A percentile compares a stretch with the other conserved stretches of the same genome.
Evolutionary conservation across 1,140 invertebrate genomes (phyloP).

Genomic region (Nilaparvata lugens): DNA sequence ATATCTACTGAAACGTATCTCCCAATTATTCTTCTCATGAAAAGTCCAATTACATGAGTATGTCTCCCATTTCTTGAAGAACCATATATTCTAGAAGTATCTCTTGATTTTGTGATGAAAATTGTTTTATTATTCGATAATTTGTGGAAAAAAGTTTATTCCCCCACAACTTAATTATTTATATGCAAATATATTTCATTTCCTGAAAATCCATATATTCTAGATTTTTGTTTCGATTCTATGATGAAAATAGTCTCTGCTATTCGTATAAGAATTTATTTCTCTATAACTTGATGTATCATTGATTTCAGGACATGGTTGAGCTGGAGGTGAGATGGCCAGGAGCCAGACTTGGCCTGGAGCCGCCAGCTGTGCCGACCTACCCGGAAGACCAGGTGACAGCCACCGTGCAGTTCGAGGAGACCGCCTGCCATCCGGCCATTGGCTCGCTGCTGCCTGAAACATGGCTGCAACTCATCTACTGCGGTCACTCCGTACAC

Average conservation of each 20-base stretch:
- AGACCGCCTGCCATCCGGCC: slow-evolving; percentile 39
- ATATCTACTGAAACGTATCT: no score
- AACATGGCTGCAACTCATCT: slow-evolving; percentile 62
- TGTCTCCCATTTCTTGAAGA: no score
- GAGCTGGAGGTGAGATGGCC: slow-evolving; percentile 71
- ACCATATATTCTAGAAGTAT: no score
- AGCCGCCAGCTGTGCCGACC: slow-evolving; percentile 62
- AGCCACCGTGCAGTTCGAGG: slow-evolving; percentile 58
- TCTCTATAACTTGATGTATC: no score
- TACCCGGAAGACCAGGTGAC: slow-evolving; percentile 62
- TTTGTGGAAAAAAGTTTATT: no score
- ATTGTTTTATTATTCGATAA: no score
- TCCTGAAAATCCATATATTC: neutral
- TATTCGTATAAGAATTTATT: no score
- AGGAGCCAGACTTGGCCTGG: slow-evolving; percentile 53
- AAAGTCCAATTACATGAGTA: no score
- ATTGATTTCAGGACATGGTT: slow-evolving; percentile 35
- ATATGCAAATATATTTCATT: neutral
- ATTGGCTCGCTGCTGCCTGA: slow-evolving; percentile 50
- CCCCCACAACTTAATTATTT: no score
- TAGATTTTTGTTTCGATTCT: neutral
- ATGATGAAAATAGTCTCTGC: neutral
- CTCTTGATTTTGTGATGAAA: no score
- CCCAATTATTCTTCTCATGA: no score
- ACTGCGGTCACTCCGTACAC: slow-evolving; percentile 55